Conservation (phyloP, 2,797 vertebrate genomes). For the Oryzias sinensis region DNA sequence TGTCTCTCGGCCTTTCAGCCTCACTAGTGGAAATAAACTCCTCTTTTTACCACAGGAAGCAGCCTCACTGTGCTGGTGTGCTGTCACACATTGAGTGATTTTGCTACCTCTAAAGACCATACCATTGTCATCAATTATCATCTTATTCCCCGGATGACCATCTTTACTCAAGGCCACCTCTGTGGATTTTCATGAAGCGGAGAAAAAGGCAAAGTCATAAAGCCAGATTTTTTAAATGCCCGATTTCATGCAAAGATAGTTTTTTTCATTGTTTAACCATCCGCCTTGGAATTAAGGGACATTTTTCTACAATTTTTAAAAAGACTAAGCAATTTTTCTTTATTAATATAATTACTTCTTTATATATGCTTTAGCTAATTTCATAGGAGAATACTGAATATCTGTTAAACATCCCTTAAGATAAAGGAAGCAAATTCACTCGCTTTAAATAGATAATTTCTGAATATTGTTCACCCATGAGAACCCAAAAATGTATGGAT, state of each 20-base stretch:
- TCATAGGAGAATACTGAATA: no score
- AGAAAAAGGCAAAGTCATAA: constrained; percentile 31
- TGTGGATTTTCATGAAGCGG: constrained; percentile 24
- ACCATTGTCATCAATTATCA: constrained; percentile 67
- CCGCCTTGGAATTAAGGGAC: neutral
- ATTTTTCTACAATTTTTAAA: neutral
- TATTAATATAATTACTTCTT: no score
- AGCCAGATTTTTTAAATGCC: constrained; percentile 6
- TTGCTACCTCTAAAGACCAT: no score
- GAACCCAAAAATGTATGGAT: no score
- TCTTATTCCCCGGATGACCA: constrained; percentile 62
- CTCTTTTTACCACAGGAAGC: constrained; percentile 58
- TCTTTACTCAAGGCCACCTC: constrained; percentile 31
- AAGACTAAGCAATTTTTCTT: neutral
- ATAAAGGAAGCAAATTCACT: no score
- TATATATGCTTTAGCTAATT: no score
- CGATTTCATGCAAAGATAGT: constrained; percentile 12
- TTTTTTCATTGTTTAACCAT: neutral
- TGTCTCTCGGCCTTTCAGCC: constrained; percentile 20
- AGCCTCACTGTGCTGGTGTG: constrained; percentile 67
- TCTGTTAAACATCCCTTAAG: no score
- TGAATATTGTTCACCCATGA: no score
- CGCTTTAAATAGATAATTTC: no score
- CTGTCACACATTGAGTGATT: constrained; percentile 63
- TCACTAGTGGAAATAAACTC: constrained; percentile 52